A percentile compares a stretch with the other conserved stretches of the same genome.
phyloP scores from a whole-genome alignment of 2,888 invertebrate genomes.

The Globia sparganii region DNA sequence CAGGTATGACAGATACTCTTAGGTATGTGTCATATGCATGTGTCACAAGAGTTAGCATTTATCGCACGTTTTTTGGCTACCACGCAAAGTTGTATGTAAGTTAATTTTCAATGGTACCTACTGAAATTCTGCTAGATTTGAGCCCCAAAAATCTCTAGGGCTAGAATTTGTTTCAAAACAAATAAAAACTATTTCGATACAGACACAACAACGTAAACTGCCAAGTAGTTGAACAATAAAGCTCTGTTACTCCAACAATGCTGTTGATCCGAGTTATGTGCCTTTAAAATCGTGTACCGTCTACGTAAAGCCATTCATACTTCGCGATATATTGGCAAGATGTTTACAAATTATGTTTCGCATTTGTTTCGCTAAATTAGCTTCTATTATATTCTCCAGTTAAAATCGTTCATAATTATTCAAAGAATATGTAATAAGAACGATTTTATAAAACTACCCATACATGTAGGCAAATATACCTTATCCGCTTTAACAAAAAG shows the following conservation, averaged over 20 bases:
- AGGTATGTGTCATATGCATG: too few relatives aligned
- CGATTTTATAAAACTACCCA: not conserved
- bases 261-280: conserved; percentile 13
- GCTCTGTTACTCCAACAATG: not conserved
- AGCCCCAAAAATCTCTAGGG: not conserved
- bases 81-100: not conserved
- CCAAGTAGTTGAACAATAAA: conserved; percentile 1
- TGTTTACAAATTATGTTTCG: not conserved
- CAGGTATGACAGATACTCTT: too few relatives aligned
- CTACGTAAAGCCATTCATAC: not conserved
- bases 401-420: not conserved
- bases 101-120: too few relatives aligned
- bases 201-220: not conserved
- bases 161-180: not conserved
- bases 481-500: not conserved
- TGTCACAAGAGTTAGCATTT: not conserved
- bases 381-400: not conserved
- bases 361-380: not conserved
- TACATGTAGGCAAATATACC: not conserved
- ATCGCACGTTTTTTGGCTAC: not conserved
- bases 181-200: not conserved
- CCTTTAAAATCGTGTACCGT: conserved; percentile 1
- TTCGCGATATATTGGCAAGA: not conserved
- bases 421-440: not conserved
- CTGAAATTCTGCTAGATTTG: not conserved